Evolutionary conservation across 1,140 invertebrate species (phyloP), one percentile per base, ranked within the genome.

Genomic region (Heliothis subflexa): DNA sequence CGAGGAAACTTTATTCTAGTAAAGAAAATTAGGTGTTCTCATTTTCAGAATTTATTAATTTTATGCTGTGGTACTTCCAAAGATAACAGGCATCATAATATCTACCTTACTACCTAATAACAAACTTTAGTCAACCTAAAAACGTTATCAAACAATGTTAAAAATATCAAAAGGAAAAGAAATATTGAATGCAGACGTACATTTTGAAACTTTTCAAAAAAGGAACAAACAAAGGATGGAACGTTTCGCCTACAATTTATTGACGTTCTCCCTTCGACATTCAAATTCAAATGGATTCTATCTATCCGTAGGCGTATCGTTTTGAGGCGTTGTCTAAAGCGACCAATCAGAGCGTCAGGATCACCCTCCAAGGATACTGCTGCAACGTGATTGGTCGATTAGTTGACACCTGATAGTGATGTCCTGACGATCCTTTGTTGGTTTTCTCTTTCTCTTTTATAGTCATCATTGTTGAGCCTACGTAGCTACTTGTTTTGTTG

Each of bases 281-380:
- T 86, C 80, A 85, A 89, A 87, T 87, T 89, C 79, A 85, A 88
- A 89, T 86, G 83, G 82, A 86, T 85, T 83, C 84, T 88, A 88
- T 83, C 84, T 88, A 88, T 86, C 80, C 66, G 79, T 81, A 86
- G 91, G 91, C 91, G 92, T 89, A 66, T 71, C 83, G 79, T 73
- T 71, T 75, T 59, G 70, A 88, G 88, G 91, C 90, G 89, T 91
- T 93, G 87, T 94, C 93, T 93, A 62, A 86, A 71, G 78, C 87
- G 50, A 80, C 93, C 93, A 94, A 93, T 93, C 85, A 87, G 57
- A 79, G 79, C 33, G 52, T 80, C 87, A 90, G 88, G 86, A 91
- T 90, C 81, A 80, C 86, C 87, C 84, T 91, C 73, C 70, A 90
- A 94, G 93, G 90, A 93, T 92, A 91, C 86, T 77, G 79, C 68